Base-by-base conservation (phyloP, 2,888 invertebrate genomes). In the Coenonympha glycerion region DNA sequence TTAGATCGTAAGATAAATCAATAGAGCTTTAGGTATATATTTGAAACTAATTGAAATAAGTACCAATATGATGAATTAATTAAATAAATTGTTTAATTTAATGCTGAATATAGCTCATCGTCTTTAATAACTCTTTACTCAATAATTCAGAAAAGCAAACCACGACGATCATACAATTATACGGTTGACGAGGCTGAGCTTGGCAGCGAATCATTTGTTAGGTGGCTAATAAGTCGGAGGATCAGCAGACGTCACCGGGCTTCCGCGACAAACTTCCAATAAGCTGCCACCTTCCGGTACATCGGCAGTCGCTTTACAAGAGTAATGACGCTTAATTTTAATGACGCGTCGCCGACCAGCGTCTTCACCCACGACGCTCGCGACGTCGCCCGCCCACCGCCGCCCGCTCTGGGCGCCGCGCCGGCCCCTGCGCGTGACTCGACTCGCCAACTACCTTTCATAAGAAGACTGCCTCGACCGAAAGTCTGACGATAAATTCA, bases 271-370 rank as follows among this genome's bases (percentile, higher is more conserved):
- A 81, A 83, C 72, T 83, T 80, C 71, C 80, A 82, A 85, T 84
- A 82, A 83, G 77, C 76, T 70, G 57, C 62, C 62, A 67, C 65
- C 74, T 76, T 77, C 74, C 76, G 73, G 69, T 73, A 76, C 68
- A 69, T 73, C 72, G 69, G 71, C 74, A 72, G 68, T 76, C 76
- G 71, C 75, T 78, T 77, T 82, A 79, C 81, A 84, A 87, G 84
- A 85, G 80, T 85, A 85, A 87, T 84, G 86, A 86, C 78, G 84
- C 74, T 86, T 83, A 87, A 86, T 86, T 86, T 87, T 86, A 86
- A 87, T 84, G 85, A 80, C 83, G 75, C 80, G 83, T 83, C 83
- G 80, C 67, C 72, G 74, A 69, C 65, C 64, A 65, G 65, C 66
- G 73, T 60, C 71, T 64, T 69, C 66, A 65, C 66, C 73, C 39